Base-by-base conservation (phyloP, 1,140 invertebrate genomes). In the Zaprionus tsacasi region DNA sequence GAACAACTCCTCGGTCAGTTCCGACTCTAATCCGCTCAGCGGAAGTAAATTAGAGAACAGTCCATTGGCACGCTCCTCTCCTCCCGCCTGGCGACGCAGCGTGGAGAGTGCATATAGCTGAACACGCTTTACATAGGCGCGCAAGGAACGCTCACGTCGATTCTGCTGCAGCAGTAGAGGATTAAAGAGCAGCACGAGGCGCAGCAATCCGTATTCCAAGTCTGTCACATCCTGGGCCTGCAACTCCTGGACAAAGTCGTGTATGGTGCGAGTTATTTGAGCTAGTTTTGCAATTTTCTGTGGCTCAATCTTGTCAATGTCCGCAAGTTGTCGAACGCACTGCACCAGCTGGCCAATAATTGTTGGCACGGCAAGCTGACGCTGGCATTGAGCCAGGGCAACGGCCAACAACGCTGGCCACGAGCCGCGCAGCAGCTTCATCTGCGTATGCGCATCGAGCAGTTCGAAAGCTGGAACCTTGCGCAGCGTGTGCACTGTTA, bases 341-440 rank as follows among this genome's bases (percentile, higher is more conserved):
- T 94, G 93, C 66, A 97, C 94, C 78, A 98, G 96, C 56, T 97
- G 96, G 38, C 95, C 95, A 50, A 98, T 93, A 81, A 98, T 98
- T 67, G 96, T 96, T 35, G 95, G 94, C 54, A 98, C 93, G 38
- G 96, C 97, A 87, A 98, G 93, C 54, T 95, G 95, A 30, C 96
- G 94, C 30, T 88, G 85, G 92, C 97, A 98, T 92, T 99, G 98
- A 2, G 97, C 96, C 65, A 99, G 93, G 7, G 98, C 98, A 15
- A 99, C 93, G 3, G 96, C 96, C 93, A 99, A 98, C 63, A 99
- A 92, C 91, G 99, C 97, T 88, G 97, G 95, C 99, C 99, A 99
- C 82, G 96, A 97, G 70, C 95, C 95, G 85, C 96, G 95, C 38
- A 99, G 94, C 43, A 99, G 92, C 6, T 95, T 94, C 67, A 96